Conservation (phyloP, 2,113 vertebrate genomes). For the Lethenteron reissneri region DNA sequence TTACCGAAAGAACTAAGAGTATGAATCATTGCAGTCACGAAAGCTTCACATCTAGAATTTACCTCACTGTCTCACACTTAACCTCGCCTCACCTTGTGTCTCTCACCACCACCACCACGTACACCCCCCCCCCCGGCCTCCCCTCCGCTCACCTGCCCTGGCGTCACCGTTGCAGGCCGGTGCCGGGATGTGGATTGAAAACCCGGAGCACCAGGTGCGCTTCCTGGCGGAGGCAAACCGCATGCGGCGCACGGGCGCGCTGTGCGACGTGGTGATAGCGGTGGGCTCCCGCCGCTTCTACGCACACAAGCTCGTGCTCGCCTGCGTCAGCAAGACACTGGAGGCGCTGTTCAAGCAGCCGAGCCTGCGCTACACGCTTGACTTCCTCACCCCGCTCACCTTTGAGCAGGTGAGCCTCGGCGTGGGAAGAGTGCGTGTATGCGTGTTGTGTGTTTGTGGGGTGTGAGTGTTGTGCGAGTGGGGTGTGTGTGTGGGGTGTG, state of each 20-base stretch:
- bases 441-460: no score
- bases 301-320: not conserved
- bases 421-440: not conserved
- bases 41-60: no score
- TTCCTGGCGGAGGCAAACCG: not conserved
- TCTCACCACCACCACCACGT: no score
- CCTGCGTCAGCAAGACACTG: not conserved
- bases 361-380: not conserved
- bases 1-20: no score
- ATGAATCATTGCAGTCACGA: no score
- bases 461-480: not conserved
- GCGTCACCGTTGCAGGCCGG: no score
- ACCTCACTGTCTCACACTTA: no score
- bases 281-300: not conserved
- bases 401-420: not conserved
- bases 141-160: no score
- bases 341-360: constrained; percentile 1
- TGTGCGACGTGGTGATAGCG: not conserved
- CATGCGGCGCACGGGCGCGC: not conserved
- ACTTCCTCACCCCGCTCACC: not conserved
- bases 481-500: no score
- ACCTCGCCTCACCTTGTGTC: no score
- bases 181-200: not conserved
- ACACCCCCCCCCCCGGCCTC: no score
- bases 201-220: not conserved